Evolutionary conservation across 2,888 invertebrate species (phyloP).

Genomic region (Harpalus rufipes): DNA sequence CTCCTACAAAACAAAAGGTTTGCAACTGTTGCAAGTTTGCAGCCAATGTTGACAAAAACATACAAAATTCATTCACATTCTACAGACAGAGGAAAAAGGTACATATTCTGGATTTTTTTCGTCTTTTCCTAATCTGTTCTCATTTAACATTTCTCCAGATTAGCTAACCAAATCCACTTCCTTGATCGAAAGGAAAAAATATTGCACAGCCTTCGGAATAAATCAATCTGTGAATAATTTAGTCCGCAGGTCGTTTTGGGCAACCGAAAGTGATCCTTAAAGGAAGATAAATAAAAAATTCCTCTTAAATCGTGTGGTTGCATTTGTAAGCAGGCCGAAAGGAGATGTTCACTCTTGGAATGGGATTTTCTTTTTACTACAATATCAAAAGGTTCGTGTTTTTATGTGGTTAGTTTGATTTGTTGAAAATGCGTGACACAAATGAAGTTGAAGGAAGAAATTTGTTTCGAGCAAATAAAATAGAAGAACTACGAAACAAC

Average conservation of each 20-base stretch:
- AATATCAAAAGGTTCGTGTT: background rate
- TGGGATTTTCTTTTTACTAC: background rate
- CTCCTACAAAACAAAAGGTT: background rate
- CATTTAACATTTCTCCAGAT: background rate
- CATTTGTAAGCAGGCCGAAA: background rate
- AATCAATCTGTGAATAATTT: background rate
- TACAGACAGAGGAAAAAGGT: background rate
- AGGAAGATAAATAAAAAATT: conserved; percentile 31
- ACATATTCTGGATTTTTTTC: no score
- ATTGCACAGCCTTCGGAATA: background rate
- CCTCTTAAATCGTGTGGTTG: conserved; percentile 19
- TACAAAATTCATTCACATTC: background rate
- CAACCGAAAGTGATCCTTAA: conserved; percentile 24
- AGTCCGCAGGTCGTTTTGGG: background rate
- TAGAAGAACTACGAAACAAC: no score
- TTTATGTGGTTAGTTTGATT: conserved; percentile 7
- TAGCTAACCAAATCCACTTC: background rate
- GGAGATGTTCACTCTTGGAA: background rate
- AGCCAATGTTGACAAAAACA: no score
- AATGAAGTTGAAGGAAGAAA: no score
- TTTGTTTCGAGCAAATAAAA: no score
- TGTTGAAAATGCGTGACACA: background rate
- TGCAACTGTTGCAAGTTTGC: background rate
- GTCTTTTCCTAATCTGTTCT: background rate
- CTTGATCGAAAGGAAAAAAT: background rate